Evolutionary conservation across 2,888 invertebrate species (phyloP), one percentile per base, ranked within the genome.

Genomic region (Plebejus argus): DNA sequence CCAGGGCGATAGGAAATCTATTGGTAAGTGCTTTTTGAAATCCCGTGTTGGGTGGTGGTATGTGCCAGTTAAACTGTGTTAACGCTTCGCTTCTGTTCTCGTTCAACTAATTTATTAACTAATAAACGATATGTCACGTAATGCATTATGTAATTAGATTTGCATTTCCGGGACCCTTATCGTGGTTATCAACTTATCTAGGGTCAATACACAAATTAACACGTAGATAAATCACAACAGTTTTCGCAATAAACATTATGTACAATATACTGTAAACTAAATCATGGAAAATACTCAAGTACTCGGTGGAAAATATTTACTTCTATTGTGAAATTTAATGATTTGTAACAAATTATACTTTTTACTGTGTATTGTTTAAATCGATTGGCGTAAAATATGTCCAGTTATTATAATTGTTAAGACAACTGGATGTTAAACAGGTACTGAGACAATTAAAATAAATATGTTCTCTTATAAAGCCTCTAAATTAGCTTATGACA

Each of bases 1-100:
- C 82, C 95, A 95, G 85, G 89, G 91, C 79, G 95, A 95, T 83
- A 91, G 90, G 83, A 91, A 95, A 90, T 93, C 93, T 80, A 90
- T 94, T 83, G 95, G 95, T 95, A 90, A 94, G 95, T 93, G 85
- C 56, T 83, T 78, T 77, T 80, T 81, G 70, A 80, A 79, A 66
- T 66, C 61, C 61, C 66, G 33, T 10, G 87, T 85, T 85, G 85
- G 85, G 75, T 56, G 70, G 74, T 74, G 49, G 45, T 74, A 15
- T 49, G 74, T 72, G 45, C 72, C 72, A 5, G 72, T 66, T 15
- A 66, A 12, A 61, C 12, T 23, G 23, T 61, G 12, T 33, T 72
- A 72, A 74, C 10, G 74, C 74, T 74, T 45, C 75, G 58, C 72
- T 72, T 72, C 20, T 72, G 49, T 72, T 35, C n/a, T 39, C n/a